A percentile compares a stretch with the other conserved stretches of the same genome.
These are phyloP conservation scores for Drosophila virilis DNA, from an alignment of 1,140 invertebrate genomes.

Conservation along the genomic window DNA sequence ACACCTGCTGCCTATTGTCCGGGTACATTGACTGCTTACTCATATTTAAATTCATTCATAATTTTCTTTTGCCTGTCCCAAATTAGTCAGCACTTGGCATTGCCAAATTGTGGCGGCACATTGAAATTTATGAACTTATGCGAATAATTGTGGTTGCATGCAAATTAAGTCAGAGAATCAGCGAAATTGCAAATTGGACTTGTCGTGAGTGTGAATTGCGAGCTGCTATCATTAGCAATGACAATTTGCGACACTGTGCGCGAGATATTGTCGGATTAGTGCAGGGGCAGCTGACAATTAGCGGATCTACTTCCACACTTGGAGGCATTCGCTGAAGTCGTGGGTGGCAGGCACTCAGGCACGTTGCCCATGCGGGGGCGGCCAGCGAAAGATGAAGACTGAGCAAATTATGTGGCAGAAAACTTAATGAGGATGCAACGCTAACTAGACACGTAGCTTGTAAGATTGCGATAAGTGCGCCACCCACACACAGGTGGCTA, in stretches of 20 bases:
- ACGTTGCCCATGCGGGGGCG: constrained; percentile 54
- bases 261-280: constrained; percentile 62
- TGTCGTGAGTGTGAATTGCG: constrained; percentile 13
- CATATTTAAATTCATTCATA: constrained; percentile 8
- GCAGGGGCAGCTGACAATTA: constrained; percentile 72
- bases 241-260: constrained; percentile 55
- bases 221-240: constrained; percentile 34
- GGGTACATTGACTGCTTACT: background rate
- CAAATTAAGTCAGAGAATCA: constrained; percentile 11
- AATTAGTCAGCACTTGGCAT: constrained; percentile 18
- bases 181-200: constrained; percentile 29
- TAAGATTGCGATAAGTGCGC: constrained; percentile 1
- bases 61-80: constrained; percentile 9
- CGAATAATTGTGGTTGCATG: constrained; percentile 25
- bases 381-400: constrained; percentile 24
- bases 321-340: constrained; percentile 36
- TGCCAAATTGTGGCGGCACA: constrained; percentile 29
- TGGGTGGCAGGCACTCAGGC: constrained; percentile 71
- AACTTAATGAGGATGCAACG: constrained; percentile 79
- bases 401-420: constrained; percentile 68
- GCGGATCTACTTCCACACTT: constrained; percentile 69
- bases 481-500: constrained; percentile 69
- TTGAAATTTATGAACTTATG: constrained; percentile 37
- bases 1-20: background rate
- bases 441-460: constrained; percentile 72